phyloP scores from a whole-genome alignment of 2,888 invertebrate species.

The Synanthedon tipuliformis region DNA sequence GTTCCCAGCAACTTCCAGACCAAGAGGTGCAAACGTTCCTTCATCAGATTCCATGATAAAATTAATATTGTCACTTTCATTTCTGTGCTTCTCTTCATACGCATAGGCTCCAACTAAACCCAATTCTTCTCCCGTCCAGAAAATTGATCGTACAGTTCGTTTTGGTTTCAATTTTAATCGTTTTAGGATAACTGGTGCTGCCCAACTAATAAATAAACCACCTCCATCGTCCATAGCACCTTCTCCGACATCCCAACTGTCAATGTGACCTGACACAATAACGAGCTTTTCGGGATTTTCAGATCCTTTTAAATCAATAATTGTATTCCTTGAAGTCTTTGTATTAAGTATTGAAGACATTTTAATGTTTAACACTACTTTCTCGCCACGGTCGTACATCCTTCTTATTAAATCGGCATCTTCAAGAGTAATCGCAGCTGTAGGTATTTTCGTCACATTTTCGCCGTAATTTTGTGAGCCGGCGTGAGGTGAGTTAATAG shows the following conservation, averaged over 20 bases:
- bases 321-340: slow-evolving; percentile 76
- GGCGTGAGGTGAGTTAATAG: slow-evolving; percentile 82
- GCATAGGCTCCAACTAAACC: slow-evolving; percentile 76
- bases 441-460: slow-evolving; percentile 74
- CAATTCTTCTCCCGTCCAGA: slow-evolving; percentile 86
- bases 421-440: slow-evolving; percentile 81
- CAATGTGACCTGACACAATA: slow-evolving; percentile 84
- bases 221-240: slow-evolving; percentile 91
- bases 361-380: slow-evolving; percentile 62
- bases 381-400: slow-evolving; percentile 68
- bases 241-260: slow-evolving; percentile 89
- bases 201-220: slow-evolving; percentile 84
- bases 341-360: slow-evolving; percentile 74
- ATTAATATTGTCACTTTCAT: slow-evolving; percentile 72
- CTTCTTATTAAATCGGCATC: slow-evolving; percentile 80
- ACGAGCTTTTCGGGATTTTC: slow-evolving; percentile 66
- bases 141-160: slow-evolving; percentile 78
- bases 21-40: slow-evolving; percentile 82
- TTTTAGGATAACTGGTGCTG: slow-evolving; percentile 75
- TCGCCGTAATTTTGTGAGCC: slow-evolving; percentile 75
- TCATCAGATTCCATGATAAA: slow-evolving; percentile 86
- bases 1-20: slow-evolving; percentile 75
- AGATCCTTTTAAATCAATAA: slow-evolving; percentile 76
- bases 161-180: slow-evolving; percentile 73
- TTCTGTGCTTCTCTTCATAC: slow-evolving; percentile 72